These are phyloP conservation scores for Onychomys arenicola DNA, from an alignment of 2,797 vertebrate genomes.

Conservation along the genomic window DNA sequence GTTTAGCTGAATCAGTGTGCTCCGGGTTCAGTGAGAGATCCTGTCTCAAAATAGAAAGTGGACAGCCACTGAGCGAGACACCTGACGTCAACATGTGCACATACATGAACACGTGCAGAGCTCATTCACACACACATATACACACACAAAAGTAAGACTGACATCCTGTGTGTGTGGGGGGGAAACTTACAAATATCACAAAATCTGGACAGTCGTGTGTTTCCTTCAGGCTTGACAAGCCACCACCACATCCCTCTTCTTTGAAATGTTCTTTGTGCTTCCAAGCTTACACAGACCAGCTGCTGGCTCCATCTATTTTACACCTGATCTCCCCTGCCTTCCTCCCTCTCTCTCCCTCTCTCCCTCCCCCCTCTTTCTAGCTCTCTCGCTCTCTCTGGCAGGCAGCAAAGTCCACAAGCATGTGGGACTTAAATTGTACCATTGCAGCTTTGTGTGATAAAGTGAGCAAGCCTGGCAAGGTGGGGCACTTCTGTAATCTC, in stretches of 20 bases:
- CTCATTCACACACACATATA: not conserved
- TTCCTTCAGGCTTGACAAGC: not conserved
- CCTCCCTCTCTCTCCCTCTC: not conserved
- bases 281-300: not conserved
- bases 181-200: not conserved
- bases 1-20: not conserved
- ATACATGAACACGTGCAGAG: not conserved
- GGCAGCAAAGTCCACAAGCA: not conserved
- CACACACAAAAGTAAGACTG: not conserved
- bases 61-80: not conserved
- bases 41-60: not conserved
- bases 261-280: not conserved
- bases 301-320: not conserved
- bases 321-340: not conserved
- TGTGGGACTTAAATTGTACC: not conserved
- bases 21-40: not conserved
- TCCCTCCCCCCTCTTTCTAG: no score
- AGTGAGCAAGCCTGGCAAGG: not conserved
- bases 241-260: not conserved
- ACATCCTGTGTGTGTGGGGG: not conserved
- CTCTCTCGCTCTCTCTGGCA: no score
- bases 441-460: not conserved
- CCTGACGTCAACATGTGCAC: not conserved
- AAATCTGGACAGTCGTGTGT: not conserved
- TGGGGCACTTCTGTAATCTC: not conserved